phyloP scores from a whole-genome alignment of 2,888 invertebrate species.

The Bembecia ichneumoniformis region DNA sequence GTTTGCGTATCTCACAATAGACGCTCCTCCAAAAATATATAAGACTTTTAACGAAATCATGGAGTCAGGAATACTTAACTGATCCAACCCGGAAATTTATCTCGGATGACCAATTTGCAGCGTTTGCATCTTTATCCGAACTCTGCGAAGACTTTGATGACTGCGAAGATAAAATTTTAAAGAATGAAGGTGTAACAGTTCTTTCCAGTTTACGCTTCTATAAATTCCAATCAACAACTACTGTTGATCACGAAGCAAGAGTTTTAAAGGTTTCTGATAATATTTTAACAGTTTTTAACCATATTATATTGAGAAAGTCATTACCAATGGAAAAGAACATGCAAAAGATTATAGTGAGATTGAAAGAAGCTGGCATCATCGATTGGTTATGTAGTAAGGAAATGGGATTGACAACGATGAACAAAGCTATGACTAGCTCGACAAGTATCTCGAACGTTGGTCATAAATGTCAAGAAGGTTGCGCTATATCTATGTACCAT shows the following conservation, averaged over 20 bases:
- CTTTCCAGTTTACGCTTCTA: conserved; percentile 30
- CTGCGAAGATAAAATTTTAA: conserved; percentile 24
- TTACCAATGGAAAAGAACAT: conserved; percentile 23
- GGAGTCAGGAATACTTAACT: conserved; percentile 27
- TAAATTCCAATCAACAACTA: conserved; percentile 32
- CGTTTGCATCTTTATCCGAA: conserved; percentile 19
- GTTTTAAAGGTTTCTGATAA: conserved; percentile 32
- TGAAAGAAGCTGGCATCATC: conserved; percentile 47
- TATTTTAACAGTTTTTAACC: conserved; percentile 38
- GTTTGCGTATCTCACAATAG: conserved; percentile 46
- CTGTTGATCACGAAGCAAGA: conserved; percentile 40
- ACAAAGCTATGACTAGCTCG: conserved; percentile 28
- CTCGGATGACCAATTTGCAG: conserved; percentile 27
- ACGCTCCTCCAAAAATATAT: conserved; percentile 31
- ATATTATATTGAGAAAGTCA: conserved; percentile 42
- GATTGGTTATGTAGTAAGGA: conserved; percentile 8
- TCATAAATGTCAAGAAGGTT: conserved; percentile 45
- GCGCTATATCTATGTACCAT: conserved; percentile 36
- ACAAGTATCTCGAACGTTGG: conserved; percentile 35
- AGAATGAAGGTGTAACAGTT: conserved; percentile 34
- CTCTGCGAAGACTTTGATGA: conserved; percentile 31
- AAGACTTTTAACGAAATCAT: conserved; percentile 35
- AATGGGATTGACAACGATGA: conserved; percentile 34
- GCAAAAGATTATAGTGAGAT: conserved; percentile 21
- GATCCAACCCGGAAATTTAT: conserved; percentile 18